A percentile compares a stretch with the other conserved stretches of the same genome.
Conservation (phyloP, 2,113 vertebrate species). For the Macrotus californicus region DNA sequence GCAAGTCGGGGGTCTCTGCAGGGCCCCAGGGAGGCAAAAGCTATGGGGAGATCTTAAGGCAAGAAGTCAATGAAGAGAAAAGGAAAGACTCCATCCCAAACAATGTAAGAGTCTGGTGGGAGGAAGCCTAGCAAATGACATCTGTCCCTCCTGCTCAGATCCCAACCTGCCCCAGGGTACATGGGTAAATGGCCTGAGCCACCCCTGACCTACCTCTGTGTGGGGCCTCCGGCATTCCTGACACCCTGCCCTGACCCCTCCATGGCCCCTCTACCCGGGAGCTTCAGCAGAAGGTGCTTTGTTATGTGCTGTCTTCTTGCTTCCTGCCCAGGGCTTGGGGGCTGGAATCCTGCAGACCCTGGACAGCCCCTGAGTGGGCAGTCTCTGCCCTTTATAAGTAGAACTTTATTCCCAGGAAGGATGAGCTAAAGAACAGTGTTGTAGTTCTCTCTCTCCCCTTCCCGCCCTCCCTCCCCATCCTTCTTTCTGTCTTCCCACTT, state of each 20-base stretch:
- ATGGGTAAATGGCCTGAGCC: neutral
- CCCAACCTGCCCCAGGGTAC: neutral
- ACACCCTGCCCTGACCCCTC: neutral
- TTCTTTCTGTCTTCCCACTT: neutral
- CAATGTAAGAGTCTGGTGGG: neutral
- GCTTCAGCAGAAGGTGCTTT: neutral
- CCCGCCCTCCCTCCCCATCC: too few relatives aligned
- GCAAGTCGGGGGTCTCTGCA: neutral
- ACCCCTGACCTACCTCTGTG: neutral
- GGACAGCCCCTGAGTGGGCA: neutral
- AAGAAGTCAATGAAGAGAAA: neutral
- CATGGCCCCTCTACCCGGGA: neutral
- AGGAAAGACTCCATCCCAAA: neutral
- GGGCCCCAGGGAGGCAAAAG: neutral
- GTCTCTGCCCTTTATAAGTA: neutral
- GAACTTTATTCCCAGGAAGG: neutral
- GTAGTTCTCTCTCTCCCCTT: neutral
- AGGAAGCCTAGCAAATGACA: neutral
- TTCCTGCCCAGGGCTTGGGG: neutral
- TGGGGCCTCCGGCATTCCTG: neutral
- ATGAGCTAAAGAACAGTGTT: neutral
- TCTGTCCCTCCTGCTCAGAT: neutral
- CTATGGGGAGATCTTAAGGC: neutral
- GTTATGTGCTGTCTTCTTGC: neutral
- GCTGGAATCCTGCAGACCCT: neutral